Evolutionary conservation across 2,113 vertebrate species (phyloP).

Genomic region (Ivindomyrus marchei): DNA sequence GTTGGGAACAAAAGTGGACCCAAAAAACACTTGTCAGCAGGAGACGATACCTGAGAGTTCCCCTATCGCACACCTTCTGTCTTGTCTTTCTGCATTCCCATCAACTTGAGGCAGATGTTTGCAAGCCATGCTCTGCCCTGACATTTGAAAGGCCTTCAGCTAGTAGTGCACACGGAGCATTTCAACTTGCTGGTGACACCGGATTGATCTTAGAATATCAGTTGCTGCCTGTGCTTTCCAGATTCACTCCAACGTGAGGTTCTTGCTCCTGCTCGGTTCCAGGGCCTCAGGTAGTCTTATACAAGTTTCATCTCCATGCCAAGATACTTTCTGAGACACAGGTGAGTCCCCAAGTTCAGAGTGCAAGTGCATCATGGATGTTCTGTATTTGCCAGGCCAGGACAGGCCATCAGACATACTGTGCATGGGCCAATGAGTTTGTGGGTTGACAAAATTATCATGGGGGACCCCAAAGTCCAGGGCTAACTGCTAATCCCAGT

Average conservation of each 20-base stretch:
- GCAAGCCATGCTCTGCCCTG: neutral
- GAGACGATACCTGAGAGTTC: neutral
- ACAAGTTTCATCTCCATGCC: neutral
- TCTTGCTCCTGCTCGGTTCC: neutral
- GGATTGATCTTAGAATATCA: neutral
- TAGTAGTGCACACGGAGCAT: neutral
- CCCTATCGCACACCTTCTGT: neutral
- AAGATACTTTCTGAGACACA: neutral
- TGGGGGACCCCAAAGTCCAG: neutral
- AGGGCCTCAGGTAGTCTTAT: neutral
- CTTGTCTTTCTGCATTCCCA: neutral
- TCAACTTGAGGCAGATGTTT: neutral
- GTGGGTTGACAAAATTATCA: neutral
- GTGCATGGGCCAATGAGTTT: neutral
- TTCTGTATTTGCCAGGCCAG: neutral
- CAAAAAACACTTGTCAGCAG: neutral
- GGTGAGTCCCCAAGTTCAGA: neutral
- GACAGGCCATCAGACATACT: neutral
- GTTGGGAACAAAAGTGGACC: neutral
- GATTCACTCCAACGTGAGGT: neutral
- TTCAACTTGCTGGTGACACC: neutral
- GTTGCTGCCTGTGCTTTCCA: neutral
- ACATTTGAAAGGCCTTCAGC: neutral
- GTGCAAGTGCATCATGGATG: neutral
- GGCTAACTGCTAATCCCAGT: neutral